Evolutionary conservation across 2,113 vertebrate genomes (phyloP), one percentile per base, ranked within the genome.

Genomic region (Arvicanthis niloticus): DNA sequence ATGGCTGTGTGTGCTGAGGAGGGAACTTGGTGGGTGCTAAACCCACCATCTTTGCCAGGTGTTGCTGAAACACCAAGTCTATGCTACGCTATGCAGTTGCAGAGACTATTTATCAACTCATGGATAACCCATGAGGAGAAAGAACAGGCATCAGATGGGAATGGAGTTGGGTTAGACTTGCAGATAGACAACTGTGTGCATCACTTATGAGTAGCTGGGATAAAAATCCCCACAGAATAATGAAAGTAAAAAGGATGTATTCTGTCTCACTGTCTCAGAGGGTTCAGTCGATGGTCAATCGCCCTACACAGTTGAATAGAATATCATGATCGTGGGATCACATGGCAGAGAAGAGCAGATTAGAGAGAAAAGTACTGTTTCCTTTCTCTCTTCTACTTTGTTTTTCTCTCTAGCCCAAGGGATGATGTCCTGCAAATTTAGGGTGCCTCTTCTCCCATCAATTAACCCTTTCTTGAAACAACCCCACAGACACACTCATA

Each of bases 31-130:
- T 48, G 68, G 73, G 17, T 22, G 16, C 60, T 60, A 19, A 70
- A 10, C 7, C 73, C 40, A 82, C 48, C 16, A 2, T 4, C 5
- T 45, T 51, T 21, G 5, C 15, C 12, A 42, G 9, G 58, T 0
- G 0, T 29, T 84, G 58, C n/a, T 42, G 40, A n/a, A 26, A 24
- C 21, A 68, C 21, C 3, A 0, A 31, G 10, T 34, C 84, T 77
- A 5, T 31, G 19, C 1, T 2, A 10, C 5, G 13, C n/a, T 65
- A 19, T 19, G 40, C 15, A 1, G 42, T 13, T 58, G 13, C 42
- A 34, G 13, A 76, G 37, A 76, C 19, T 21, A 12, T 45, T 40
- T 9, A 22, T 42, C 51, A 85, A 40, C 21, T 16, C 60, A 42
- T 40, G 6, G 34, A 31, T 53, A 37, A 37, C 45, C 13, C 77